These are phyloP conservation scores for Colaptes auratus DNA, from an alignment of 2,113 vertebrate genomes.

Conservation along the genomic window DNA sequence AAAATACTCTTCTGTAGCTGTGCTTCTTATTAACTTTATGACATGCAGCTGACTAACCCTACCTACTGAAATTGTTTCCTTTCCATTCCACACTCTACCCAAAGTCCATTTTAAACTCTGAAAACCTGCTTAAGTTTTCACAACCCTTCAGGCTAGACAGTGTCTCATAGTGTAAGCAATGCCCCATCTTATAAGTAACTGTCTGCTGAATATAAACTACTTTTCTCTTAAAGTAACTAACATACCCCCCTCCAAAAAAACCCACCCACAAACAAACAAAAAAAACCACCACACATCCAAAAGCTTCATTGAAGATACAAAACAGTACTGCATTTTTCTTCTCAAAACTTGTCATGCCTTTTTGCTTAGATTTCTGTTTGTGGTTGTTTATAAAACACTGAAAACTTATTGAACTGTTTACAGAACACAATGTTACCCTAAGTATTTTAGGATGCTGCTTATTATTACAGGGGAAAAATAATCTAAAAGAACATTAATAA, in stretches of 20 bases:
- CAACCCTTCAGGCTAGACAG: not conserved
- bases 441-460: not conserved
- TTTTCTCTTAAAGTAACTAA: not conserved
- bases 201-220: not conserved
- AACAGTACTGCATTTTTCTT: not conserved
- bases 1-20: not conserved
- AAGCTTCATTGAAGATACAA: constrained; percentile 14
- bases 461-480: not conserved
- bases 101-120: constrained; percentile 6
- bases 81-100: not conserved
- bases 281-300: not conserved
- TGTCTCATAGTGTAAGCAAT: not conserved
- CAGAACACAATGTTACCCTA: not conserved
- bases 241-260: too few species aligned
- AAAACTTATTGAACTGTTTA: constrained; percentile 20
- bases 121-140: not conserved
- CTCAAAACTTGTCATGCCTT: not conserved
- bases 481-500: not conserved
- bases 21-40: not conserved
- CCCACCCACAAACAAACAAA: not conserved
- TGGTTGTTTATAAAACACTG: not conserved
- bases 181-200: not conserved
- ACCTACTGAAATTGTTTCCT: not conserved
- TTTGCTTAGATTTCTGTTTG: not conserved
- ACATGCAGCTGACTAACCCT: not conserved